These are phyloP conservation scores for Girardinichthys multiradiatus DNA, from an alignment of 2,113 vertebrate species.

Conservation along the genomic window DNA sequence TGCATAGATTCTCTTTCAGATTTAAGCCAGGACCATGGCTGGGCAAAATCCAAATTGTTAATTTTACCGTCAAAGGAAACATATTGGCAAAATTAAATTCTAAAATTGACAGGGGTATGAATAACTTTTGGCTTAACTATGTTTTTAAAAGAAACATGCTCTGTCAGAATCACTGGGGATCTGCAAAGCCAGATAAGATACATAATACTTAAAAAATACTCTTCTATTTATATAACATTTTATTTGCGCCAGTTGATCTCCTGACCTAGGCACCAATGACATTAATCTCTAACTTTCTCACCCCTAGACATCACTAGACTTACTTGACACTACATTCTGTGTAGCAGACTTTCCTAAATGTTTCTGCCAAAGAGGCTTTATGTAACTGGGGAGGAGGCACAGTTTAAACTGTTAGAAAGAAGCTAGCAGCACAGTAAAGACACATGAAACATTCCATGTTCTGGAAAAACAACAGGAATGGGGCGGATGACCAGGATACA, in stretches of 20 bases:
- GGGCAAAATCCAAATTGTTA: not conserved
- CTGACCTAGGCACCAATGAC: not conserved
- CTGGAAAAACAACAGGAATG: not conserved
- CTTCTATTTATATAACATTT: too few relatives aligned
- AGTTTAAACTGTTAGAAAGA: constrained; percentile 2
- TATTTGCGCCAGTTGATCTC: not conserved
- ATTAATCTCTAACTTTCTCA: too few relatives aligned
- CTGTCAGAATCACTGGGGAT: not conserved
- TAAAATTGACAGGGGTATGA: too few relatives aligned
- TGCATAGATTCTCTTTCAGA: not conserved
- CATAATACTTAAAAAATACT: not conserved
- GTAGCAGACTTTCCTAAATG: not conserved
- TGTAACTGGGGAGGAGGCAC: not conserved
- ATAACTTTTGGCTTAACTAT: not conserved
- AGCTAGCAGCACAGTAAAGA: constrained; percentile 28
- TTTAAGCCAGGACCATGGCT: not conserved
- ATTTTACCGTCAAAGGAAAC: not conserved
- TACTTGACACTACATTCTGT: not conserved
- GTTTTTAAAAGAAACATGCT: not conserved
- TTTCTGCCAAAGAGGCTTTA: not conserved
- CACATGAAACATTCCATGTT: constrained; percentile 45
- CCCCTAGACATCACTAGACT: not conserved
- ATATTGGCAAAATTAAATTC: too few relatives aligned
- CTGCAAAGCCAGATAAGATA: not conserved
- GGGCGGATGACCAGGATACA: not conserved